Evolutionary conservation across 1,140 invertebrate species (phyloP), one percentile per base, ranked within the genome.

Genomic region (Gryllus bimaculatus): DNA sequence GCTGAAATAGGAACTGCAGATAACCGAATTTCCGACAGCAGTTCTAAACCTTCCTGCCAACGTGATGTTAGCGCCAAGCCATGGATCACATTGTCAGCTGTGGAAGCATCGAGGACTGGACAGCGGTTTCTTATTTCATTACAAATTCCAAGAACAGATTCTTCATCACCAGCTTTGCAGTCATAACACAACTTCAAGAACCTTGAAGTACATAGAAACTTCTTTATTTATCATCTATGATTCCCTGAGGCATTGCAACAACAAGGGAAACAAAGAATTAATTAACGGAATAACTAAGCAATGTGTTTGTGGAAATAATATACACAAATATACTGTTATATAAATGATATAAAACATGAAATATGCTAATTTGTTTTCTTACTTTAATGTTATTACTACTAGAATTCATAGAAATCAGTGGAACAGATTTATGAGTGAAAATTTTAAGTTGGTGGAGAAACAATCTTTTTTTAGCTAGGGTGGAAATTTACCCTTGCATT

Each of bases 61-160:
- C 88, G 82, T 79, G 84, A 83, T 15, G 93, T 92, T 54, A 88
- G 82, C 81, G 89, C 90, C 7, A 94, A 83, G 3, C 88, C 91
- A 78, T 83, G 82, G 74, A 93, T 86, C 18, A 91, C 84, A 83
- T 85, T 85, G 82, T 91, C 89, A 80, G 87, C 87, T 47, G 90
- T 90, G 10, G 80, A 81, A 75, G 82, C 83, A 85, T 93, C 91
- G 54, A 93, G 81, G 0, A 89, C 81, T 75, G 87, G 85, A 85
- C 91, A 90, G 76, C 89, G 88, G 47, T 84, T 83, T 81, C 85
- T 85, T 15, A 94, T 81, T 21, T 84, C 79, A 8, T 89, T 82
- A 82, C 89, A 91, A 15, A 88, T 82, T 18, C 47, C 77, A n/a
- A 79, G 49, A 21, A 83, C 75, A 13, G 81, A 81, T 21, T 82